A percentile compares a stretch with the other conserved stretches of the same genome.
Evolutionary conservation across 2,888 invertebrate species (phyloP).

Genomic region (Gisinianus flammeolus): DNA sequence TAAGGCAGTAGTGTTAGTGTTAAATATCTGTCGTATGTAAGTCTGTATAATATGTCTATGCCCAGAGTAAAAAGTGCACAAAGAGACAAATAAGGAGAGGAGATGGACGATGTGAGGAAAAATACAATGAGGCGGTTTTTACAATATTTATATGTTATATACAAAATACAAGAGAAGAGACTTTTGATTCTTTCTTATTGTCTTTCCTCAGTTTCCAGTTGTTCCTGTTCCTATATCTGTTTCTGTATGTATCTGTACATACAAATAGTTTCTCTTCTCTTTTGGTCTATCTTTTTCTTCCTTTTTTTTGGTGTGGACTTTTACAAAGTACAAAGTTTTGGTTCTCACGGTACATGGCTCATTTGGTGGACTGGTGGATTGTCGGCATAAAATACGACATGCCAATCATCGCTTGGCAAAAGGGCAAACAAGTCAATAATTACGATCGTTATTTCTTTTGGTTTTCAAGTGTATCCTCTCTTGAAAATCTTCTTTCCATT

Average conservation of each 20-base stretch:
- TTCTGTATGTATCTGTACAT: not conserved
- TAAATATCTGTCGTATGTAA: too few relatives aligned
- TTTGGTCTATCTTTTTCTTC: not conserved
- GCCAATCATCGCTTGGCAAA: conserved; percentile 56
- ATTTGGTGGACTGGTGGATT: conserved; percentile 20
- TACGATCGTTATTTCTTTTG: conserved; percentile 58
- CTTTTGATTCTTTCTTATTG: not conserved
- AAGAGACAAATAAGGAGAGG: not conserved
- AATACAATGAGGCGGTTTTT: not conserved
- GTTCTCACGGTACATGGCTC: conserved; percentile 47
- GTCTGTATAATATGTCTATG: not conserved
- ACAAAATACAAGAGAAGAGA: not conserved
- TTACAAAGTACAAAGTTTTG: conserved; percentile 18
- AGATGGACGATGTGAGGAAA: not conserved
- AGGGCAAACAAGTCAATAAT: conserved; percentile 57
- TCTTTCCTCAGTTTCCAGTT: not conserved
- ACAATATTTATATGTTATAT: too few relatives aligned
- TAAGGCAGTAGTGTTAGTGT: not conserved
- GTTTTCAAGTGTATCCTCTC: conserved; percentile 54
- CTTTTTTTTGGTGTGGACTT: not conserved
- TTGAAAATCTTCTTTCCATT: conserved; percentile 30
- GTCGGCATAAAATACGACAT: conserved; percentile 56
- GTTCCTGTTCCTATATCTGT: conserved; percentile 8
- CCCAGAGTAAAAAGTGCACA: not conserved
- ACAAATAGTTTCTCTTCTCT: not conserved